These are phyloP conservation scores for Eupsittula cactorum DNA, from an alignment of 2,113 vertebrate genomes.

Conservation along the genomic window DNA sequence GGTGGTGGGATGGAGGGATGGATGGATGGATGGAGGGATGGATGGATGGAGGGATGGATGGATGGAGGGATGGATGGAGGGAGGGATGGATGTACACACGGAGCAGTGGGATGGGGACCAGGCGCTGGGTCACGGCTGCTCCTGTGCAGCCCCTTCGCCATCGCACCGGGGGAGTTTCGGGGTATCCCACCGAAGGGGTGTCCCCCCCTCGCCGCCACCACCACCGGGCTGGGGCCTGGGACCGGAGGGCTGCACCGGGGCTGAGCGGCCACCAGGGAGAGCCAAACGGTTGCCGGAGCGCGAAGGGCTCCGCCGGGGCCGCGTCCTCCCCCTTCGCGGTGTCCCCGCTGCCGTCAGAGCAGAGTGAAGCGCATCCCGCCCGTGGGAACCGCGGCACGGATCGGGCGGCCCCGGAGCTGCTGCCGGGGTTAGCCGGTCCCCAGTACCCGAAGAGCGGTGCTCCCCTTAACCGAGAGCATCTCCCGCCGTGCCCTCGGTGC, in stretches of 20 bases:
- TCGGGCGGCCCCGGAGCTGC: neutral
- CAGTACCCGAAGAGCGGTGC: neutral
- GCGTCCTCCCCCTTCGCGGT: neutral
- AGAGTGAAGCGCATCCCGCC: neutral
- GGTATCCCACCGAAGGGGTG: neutral
- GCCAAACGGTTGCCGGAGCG: constrained; percentile 52
- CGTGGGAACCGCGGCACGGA: neutral
- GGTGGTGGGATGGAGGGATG: fast-evolving
- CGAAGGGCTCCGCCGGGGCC: neutral
- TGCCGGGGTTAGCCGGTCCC: neutral
- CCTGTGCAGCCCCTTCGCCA: neutral
- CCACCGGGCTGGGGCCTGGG: neutral
- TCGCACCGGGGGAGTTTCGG: too few species aligned
- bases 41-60: fast-evolving
- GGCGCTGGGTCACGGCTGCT: fast-evolving
- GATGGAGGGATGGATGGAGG: fast-evolving
- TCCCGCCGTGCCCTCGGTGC: neutral
- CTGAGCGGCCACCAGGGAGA: constrained; percentile 64
- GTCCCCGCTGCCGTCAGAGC: neutral
- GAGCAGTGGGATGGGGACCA: neutral
- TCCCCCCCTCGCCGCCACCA: fast-evolving
- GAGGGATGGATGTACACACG: fast-evolving
- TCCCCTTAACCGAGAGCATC: neutral
- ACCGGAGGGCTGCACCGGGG: constrained; percentile 28
- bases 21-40: fast-evolving